These are phyloP conservation scores for Sialis lutaria DNA, from an alignment of 2,888 invertebrate genomes.

Conservation along the genomic window DNA sequence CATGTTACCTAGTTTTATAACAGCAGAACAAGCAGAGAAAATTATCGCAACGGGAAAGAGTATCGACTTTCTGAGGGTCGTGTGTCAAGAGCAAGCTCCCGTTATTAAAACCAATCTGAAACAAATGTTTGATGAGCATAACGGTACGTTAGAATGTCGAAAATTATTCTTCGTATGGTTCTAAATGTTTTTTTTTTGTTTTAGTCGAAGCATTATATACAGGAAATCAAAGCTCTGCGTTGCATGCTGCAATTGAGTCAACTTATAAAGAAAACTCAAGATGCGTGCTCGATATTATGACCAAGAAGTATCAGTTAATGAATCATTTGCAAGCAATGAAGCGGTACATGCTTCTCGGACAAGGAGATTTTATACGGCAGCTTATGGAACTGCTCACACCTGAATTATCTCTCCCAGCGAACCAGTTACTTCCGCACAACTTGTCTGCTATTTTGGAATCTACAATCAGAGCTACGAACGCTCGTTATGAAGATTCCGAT, in stretches of 20 bases:
- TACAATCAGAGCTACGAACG: slow-evolving; percentile 80
- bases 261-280: slow-evolving; percentile 78
- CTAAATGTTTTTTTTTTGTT: slow-evolving; percentile 10
- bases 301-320: slow-evolving; percentile 71
- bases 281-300: slow-evolving; percentile 70
- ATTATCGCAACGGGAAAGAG: slow-evolving; percentile 90
- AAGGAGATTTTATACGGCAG: slow-evolving; percentile 91
- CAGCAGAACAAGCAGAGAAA: slow-evolving; percentile 67
- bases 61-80: slow-evolving; percentile 84
- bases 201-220: slow-evolving; percentile 44
- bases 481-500: slow-evolving; percentile 84
- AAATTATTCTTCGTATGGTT: slow-evolving; percentile 3
- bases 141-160: slow-evolving; percentile 14
- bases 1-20: slow-evolving; percentile 87
- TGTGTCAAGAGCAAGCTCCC: slow-evolving; percentile 68
- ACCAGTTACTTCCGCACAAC: slow-evolving; percentile 74
- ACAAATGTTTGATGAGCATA: slow-evolving; percentile 28
- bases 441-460: slow-evolving; percentile 70
- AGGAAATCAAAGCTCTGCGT: slow-evolving; percentile 52
- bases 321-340: slow-evolving; percentile 85
- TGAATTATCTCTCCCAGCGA: slow-evolving; percentile 74
- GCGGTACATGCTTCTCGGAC: slow-evolving; percentile 78
- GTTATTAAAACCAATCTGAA: slow-evolving; percentile 38
- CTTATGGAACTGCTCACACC: slow-evolving; percentile 81
- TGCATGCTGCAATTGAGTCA: slow-evolving; percentile 64